Evolutionary conservation across 92 coral and sea anemone species (phyloP), one percentile per base, ranked within the genome.

Genomic region (Zoanthus sansibaricus): DNA sequence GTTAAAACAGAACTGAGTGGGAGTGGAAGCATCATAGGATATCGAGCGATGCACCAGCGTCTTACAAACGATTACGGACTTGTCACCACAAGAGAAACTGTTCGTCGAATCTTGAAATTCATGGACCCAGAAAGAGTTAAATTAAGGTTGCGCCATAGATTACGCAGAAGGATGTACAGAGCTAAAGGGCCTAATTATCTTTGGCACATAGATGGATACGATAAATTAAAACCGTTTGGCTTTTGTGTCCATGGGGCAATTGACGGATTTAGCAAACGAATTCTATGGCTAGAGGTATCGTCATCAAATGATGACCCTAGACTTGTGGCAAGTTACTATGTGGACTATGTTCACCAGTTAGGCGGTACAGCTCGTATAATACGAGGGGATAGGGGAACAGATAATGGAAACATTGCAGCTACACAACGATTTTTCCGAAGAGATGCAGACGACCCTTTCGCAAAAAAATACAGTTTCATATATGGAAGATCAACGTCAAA

Each of bases 151-250:
- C 62, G 66, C 25, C 79, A 75, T 75, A 49, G 79, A n/a, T 75
- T 75, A 51, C 62, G 79, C 5, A 49, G 79, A 75, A 49, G 79
- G 21, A 75, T 51, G 42, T 75, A 75, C 51, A 75, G 79, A 75
- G 79, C 79, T 75, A 75, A 75, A 75, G 79, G 62, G 66, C 79
- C 62, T n/a, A 75, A 75, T 62, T 75, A 75, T 48, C 79, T 75
- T 54, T 91, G 90, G 93, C 93, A 91, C 64, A 56, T 91, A 13
- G 93, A 91, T 68, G 88, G 90, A 20, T 83, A 87, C 18, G 91
- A 91, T 71, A 91, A 91, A 77, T 73, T 91, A 11, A 91, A 90
- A 32, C 93, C 90, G 46, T 90, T 82, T 76, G 69, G 21, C 9
- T 61, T 61, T 61, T 16, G 69, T 61, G 25, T 16, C 25, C 74